Evolutionary conservation across 2,113 vertebrate genomes (phyloP).

Genomic region (Stigmatopora nigra): DNA sequence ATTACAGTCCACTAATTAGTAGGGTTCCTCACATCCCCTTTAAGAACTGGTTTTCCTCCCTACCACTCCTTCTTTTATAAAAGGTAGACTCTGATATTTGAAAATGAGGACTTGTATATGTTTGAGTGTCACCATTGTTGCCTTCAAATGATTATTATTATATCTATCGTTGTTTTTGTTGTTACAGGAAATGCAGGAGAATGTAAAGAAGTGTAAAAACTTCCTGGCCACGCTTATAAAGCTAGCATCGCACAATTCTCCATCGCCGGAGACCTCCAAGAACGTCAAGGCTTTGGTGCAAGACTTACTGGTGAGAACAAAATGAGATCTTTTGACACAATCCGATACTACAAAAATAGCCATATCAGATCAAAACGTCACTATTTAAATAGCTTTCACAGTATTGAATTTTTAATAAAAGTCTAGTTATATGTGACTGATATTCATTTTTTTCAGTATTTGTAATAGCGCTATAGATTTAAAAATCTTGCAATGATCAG

Average conservation of each 20-base stretch:
- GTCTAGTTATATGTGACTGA: neutral
- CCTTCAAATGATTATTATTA: neutral
- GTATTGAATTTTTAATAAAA: no score
- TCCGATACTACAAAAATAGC: no score
- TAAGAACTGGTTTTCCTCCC: no score
- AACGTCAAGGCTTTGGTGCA: constrained; percentile 85
- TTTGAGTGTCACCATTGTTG: neutral
- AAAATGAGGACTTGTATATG: neutral
- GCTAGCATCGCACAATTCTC: constrained; percentile 81
- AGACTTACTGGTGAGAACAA: constrained; percentile 78
- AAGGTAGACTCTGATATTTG: no score
- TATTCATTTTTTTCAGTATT: neutral
- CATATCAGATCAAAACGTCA: no score
- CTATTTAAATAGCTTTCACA: no score
- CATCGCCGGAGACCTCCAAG: constrained; percentile 78
- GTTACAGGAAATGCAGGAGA: constrained; percentile 84
- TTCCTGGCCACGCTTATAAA: constrained; percentile 85
- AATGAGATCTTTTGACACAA: neutral
- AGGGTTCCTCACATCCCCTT: no score
- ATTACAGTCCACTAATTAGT: no score
- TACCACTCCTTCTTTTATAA: no score
- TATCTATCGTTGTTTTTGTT: constrained; percentile 2
- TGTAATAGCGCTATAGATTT: neutral
- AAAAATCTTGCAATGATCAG: neutral
- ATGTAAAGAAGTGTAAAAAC: constrained; percentile 87